Conservation (phyloP, 2,888 invertebrate species). For the Rhynchonema sp. region DNA sequence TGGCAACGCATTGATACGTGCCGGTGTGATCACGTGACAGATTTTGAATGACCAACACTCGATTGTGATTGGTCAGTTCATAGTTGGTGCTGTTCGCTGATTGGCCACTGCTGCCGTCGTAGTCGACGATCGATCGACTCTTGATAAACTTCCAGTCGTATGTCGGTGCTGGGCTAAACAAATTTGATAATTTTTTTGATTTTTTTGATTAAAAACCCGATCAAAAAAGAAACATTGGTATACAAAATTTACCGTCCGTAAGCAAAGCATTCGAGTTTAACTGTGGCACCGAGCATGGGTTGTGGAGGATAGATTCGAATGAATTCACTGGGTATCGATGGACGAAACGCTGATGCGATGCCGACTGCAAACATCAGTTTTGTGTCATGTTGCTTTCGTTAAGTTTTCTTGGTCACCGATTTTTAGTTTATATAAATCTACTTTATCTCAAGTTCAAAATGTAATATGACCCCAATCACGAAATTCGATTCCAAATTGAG, state of each 20-base stretch:
- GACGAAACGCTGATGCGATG: background rate
- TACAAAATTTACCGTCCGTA: slow-evolving; percentile 16
- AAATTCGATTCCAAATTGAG: too few relatives aligned
- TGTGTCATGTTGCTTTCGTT: too few relatives aligned
- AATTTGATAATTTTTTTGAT: too few relatives aligned
- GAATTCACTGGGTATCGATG: background rate
- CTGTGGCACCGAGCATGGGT: slow-evolving; percentile 18
- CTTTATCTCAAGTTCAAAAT: too few relatives aligned
- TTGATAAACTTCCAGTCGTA: background rate
- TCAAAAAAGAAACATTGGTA: background rate
- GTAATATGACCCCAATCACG: too few relatives aligned
- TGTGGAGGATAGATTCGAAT: slow-evolving; percentile 18
- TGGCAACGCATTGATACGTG: slow-evolving; percentile 1
- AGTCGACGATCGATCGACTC: too few relatives aligned
- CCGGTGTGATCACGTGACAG: background rate
- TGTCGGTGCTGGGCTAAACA: background rate
- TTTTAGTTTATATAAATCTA: too few relatives aligned
- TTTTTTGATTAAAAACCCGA: background rate
- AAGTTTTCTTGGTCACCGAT: too few relatives aligned
- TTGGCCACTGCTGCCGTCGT: too few relatives aligned
- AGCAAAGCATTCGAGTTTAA: slow-evolving; percentile 25
- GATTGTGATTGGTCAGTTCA: background rate
- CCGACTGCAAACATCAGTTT: background rate
- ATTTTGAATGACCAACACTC: background rate
- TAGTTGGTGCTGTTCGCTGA: background rate